Percentiles rank a stretch among this genome's conserved stretches.
Evolutionary conservation across 2,888 invertebrate genomes (phyloP).

Genomic region (Tigriopus californicus): DNA sequence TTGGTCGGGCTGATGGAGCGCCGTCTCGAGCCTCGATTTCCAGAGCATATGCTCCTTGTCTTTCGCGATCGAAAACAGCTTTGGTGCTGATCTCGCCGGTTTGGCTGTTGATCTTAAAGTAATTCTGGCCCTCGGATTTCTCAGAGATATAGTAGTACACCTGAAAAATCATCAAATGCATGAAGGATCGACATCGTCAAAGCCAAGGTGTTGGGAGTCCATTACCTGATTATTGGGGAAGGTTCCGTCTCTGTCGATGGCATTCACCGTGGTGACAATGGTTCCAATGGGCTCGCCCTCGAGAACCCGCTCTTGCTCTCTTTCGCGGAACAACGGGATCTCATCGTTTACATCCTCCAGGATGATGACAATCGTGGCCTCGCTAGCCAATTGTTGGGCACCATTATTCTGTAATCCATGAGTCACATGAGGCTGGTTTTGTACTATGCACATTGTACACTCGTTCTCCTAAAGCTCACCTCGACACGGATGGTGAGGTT

Average conservation of each 20-base stretch:
- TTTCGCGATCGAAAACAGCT: slow-evolving; percentile 87
- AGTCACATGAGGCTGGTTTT: background rate
- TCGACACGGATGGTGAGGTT: slow-evolving; percentile 87
- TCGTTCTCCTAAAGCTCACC: slow-evolving; percentile 37
- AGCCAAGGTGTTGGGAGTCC: background rate
- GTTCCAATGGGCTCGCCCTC: slow-evolving; percentile 89
- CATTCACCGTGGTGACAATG: slow-evolving; percentile 86
- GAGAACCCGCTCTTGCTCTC: slow-evolving; percentile 82
- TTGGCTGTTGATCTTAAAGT: slow-evolving; percentile 86
- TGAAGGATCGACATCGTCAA: background rate
- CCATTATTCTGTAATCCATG: slow-evolving; percentile 59
- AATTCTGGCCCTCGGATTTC: slow-evolving; percentile 80
- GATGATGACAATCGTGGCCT: slow-evolving; percentile 80
- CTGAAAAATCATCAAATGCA: slow-evolving; percentile 33
- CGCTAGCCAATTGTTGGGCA: slow-evolving; percentile 80
- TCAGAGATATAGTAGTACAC: slow-evolving; percentile 85
- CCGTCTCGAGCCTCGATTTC: slow-evolving; percentile 94
- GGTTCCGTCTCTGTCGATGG: slow-evolving; percentile 86
- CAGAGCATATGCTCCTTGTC: slow-evolving; percentile 88
- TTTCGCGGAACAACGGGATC: slow-evolving; percentile 81
- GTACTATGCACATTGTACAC: background rate
- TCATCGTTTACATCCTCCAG: slow-evolving; percentile 93
- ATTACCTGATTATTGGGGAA: slow-evolving; percentile 78
- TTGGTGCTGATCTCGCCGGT: slow-evolving; percentile 90
- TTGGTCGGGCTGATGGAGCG: slow-evolving; percentile 83